A percentile compares a stretch with the other conserved stretches of the same genome.
Conservation (phyloP, 2,888 invertebrate species). For the Pharmacophagus antenor region DNA sequence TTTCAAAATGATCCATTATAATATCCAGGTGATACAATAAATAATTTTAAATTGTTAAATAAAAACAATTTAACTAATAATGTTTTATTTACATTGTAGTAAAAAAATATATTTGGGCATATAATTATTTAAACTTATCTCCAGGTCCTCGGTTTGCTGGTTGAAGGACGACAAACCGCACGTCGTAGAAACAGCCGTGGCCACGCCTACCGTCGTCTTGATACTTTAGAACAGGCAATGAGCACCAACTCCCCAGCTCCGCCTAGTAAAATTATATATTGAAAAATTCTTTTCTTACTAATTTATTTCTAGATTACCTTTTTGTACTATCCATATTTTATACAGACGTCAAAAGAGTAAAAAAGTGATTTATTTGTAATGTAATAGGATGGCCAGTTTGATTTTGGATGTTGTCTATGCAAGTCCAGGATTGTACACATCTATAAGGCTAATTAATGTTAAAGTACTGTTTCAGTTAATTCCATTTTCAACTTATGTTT, state of each 20-base stretch:
- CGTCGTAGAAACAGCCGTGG: slow-evolving; percentile 70
- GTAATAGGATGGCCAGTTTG: background rate
- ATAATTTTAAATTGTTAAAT: too few species aligned
- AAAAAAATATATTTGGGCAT: background rate
- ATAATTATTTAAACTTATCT: slow-evolving; percentile 33
- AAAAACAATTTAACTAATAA: too few species aligned
- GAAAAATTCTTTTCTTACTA: slow-evolving; percentile 14
- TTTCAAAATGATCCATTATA: too few species aligned
- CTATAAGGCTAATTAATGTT: background rate
- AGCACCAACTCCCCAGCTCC: slow-evolving; percentile 61
- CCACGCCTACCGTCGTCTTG: slow-evolving; percentile 68
- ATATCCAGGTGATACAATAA: too few species aligned
- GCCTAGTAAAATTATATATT: slow-evolving; percentile 74
- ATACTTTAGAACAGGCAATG: slow-evolving; percentile 74
- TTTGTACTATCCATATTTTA: slow-evolving; percentile 5
- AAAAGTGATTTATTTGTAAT: background rate
- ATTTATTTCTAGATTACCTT: background rate
- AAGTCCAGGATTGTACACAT: background rate
- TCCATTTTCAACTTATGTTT: too few species aligned
- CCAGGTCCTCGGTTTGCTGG: slow-evolving; percentile 66
- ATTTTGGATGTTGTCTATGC: background rate
- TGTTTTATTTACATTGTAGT: too few species aligned
- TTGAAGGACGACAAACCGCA: slow-evolving; percentile 65
- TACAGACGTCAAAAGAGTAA: background rate
- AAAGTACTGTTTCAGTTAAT: background rate